Conservation (phyloP, 2,888 invertebrate genomes). For the Acanthosepion esculentum region DNA sequence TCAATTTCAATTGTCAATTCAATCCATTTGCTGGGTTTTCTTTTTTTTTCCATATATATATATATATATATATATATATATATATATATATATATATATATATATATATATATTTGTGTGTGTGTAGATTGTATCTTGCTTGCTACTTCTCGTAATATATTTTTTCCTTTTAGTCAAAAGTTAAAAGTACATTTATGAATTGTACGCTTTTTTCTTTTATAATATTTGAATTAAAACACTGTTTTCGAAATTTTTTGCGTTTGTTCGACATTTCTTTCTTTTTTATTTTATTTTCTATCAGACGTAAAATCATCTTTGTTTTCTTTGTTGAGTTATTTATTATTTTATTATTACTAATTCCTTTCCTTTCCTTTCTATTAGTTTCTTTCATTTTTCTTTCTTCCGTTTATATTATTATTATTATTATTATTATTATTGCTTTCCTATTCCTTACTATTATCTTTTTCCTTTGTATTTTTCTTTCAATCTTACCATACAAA, state of each 20-base stretch:
- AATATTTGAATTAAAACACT: neutral
- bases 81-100: too few relatives aligned
- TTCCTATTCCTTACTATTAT: neutral
- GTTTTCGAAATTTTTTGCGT: neutral
- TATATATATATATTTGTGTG: too few relatives aligned
- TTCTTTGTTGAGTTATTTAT: neutral
- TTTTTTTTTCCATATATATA: neutral
- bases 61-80: neutral
- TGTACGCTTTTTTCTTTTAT: neutral
- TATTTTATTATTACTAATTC: neutral
- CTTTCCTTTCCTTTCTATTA: neutral
- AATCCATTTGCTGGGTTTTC: neutral
- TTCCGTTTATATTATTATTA: neutral
- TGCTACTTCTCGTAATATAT: neutral
- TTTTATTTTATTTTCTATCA: too few relatives aligned
- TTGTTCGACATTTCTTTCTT: too few relatives aligned
- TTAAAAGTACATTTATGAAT: conserved; percentile 8
- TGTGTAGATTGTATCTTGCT: neutral
- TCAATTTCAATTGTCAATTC: conserved; percentile 3
- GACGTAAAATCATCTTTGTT: neutral
- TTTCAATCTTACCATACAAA: too few relatives aligned
- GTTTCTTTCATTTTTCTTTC: neutral
- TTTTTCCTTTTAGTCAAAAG: neutral
- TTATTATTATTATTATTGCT: too few relatives aligned
- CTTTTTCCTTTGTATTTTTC: neutral